A percentile compares a stretch with the other conserved stretches of the same genome.
Evolutionary conservation across 92 coral and sea anemone species (phyloP).

Genomic region (Actinostola sp.): DNA sequence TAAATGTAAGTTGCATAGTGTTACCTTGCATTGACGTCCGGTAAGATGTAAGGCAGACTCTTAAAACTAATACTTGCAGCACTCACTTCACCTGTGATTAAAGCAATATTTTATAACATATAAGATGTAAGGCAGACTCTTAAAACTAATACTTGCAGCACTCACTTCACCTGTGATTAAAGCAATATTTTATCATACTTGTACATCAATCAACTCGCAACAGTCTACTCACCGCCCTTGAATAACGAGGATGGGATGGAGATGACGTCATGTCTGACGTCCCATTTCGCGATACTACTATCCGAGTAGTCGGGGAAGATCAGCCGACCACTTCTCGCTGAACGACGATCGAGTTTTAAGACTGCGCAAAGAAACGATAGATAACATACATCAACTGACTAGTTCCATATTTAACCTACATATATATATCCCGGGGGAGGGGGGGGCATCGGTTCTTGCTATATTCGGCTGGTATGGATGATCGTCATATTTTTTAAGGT

Average conservation of each 20-base stretch:
- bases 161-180: neutral
- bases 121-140: too few relatives aligned
- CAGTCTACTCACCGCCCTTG: conserved; percentile 57
- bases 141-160: too few relatives aligned
- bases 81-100: conserved; percentile 72
- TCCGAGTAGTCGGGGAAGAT: conserved; percentile 90
- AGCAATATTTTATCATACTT: neutral
- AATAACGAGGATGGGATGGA: conserved; percentile 85
- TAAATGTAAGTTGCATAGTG: neutral
- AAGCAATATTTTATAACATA: too few relatives aligned
- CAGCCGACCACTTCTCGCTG: conserved; percentile 76
- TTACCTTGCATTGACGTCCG: conserved; percentile 80
- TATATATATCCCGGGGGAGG: too few relatives aligned
- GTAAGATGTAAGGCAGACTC: conserved; percentile 82
- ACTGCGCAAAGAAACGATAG: conserved; percentile 49
- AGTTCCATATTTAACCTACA: neutral
- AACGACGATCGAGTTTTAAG: conserved; percentile 77
- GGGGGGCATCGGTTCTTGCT: too few relatives aligned
- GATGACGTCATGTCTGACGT: conserved; percentile 88
- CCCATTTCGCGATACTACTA: conserved; percentile 79
- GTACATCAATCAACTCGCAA: neutral
- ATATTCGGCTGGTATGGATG: too few relatives aligned
- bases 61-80: conserved; percentile 91
- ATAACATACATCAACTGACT: too few relatives aligned
- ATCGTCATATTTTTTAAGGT: too few relatives aligned